Percentiles rank a stretch among this genome's conserved stretches.
phyloP scores from a whole-genome alignment of 2,888 invertebrate genomes.

The Scaptomyza flava region DNA sequence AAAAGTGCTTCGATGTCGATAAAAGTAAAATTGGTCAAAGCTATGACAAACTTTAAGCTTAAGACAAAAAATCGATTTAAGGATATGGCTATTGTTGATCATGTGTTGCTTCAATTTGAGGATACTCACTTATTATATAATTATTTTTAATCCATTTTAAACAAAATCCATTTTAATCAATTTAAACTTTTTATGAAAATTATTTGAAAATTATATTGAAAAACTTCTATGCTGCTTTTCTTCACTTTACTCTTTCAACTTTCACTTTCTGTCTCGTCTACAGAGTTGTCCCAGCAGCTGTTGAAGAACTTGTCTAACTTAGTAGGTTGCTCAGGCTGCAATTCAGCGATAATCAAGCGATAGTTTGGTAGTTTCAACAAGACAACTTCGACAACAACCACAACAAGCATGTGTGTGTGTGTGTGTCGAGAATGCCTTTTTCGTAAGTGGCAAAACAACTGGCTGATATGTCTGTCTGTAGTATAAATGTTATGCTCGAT shows the following conservation, averaged over 20 bases:
- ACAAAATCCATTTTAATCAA: no score
- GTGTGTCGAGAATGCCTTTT: slow-evolving; percentile 26
- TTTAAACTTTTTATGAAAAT: no score
- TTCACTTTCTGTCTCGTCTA: slow-evolving; percentile 1
- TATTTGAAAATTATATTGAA: no score
- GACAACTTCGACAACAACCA: slow-evolving; percentile 23
- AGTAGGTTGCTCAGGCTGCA: slow-evolving; percentile 10
- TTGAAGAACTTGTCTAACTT: slow-evolving; percentile 36
- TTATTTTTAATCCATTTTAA: no score
- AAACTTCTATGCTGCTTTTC: background rate
- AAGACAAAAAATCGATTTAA: slow-evolving; percentile 71
- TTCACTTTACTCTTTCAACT: background rate
- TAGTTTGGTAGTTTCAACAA: slow-evolving; percentile 26
- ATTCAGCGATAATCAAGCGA: slow-evolving; percentile 9
- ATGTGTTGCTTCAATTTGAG: slow-evolving; percentile 67
- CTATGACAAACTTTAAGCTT: slow-evolving; percentile 75
- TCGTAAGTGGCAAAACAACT: slow-evolving; percentile 59
- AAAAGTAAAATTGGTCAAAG: slow-evolving; percentile 71
- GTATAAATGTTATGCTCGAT: slow-evolving; percentile 71
- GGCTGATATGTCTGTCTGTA: slow-evolving; percentile 60
- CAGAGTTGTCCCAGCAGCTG: background rate
- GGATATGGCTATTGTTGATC: slow-evolving; percentile 73
- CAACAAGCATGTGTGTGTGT: slow-evolving; percentile 14
- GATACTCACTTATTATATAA: slow-evolving; percentile 63
- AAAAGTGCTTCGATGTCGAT: slow-evolving; percentile 69